phyloP scores from a whole-genome alignment of 92 coral and sea anemone genomes.

The Porites divaricata region DNA sequence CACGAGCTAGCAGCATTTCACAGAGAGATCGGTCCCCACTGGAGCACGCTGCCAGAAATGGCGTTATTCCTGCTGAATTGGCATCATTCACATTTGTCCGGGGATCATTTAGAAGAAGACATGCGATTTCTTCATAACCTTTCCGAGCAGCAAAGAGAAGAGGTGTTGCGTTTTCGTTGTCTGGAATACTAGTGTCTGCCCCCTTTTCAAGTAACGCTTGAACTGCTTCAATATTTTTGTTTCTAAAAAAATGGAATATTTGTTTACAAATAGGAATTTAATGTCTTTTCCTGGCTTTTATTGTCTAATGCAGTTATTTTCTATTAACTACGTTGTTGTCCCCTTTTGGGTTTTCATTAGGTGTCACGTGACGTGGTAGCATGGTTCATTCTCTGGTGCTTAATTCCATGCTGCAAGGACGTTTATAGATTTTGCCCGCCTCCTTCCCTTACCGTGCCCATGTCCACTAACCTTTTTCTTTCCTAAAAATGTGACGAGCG shows the following conservation, averaged over 20 bases:
- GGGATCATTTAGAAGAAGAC: slow-evolving; percentile 40
- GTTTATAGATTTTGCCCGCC: no score
- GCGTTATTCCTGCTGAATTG: slow-evolving; percentile 42
- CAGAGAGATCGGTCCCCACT: slow-evolving; percentile 51
- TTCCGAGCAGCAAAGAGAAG: slow-evolving; percentile 67
- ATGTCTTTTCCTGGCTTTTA: not conserved
- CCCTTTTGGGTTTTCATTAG: no score
- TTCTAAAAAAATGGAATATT: slow-evolving; percentile 21
- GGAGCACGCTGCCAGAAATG: slow-evolving; percentile 58
- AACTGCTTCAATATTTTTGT: slow-evolving; percentile 38
- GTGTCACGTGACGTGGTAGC: no score
- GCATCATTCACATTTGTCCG: slow-evolving; percentile 40
- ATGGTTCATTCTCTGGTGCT: no score
- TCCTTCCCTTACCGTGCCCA: no score
- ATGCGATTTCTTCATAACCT: slow-evolving; percentile 50
- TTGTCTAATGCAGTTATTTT: no score
- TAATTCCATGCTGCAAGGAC: no score
- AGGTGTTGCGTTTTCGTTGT: slow-evolving; percentile 45
- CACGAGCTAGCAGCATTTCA: slow-evolving; percentile 53
- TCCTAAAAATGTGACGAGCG: no score
- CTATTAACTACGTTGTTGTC: no score
- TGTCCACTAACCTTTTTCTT: no score
- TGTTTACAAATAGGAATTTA: no score
- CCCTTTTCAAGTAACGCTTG: slow-evolving; percentile 42
- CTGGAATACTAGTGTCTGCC: slow-evolving; percentile 59